phyloP scores from a whole-genome alignment of 2,888 invertebrate genomes.

The Polymixis lichenea region DNA sequence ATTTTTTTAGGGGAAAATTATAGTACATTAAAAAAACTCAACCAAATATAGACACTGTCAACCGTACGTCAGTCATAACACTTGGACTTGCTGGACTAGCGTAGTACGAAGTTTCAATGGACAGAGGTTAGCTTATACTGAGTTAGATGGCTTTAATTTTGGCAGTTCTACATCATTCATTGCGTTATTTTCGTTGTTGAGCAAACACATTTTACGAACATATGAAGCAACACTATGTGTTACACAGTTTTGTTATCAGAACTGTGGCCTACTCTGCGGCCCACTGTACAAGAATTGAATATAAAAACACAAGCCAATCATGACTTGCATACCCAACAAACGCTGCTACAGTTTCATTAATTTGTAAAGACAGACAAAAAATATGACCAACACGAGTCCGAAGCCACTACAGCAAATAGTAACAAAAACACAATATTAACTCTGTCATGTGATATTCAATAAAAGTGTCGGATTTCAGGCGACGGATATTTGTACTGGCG shows the following conservation, averaged over 20 bases:
- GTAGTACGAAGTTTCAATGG: too few species aligned
- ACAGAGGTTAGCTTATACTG: neutral
- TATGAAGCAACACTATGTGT: too few species aligned
- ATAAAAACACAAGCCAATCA: neutral
- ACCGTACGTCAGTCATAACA: neutral
- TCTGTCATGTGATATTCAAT: conserved; percentile 68
- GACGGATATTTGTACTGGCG: conserved; percentile 68
- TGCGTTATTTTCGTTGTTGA: too few species aligned
- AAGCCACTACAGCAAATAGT: conserved; percentile 23
- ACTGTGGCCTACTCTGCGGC: neutral
- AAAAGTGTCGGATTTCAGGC: conserved; percentile 65
- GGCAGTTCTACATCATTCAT: too few species aligned
- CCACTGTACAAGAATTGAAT: neutral
- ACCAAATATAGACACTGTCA: neutral
- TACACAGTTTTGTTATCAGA: too few species aligned
- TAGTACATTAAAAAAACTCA: neutral
- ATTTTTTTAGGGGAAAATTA: neutral
- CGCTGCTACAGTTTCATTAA: conserved; percentile 17
- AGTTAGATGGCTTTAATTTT: too few species aligned
- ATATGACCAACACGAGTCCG: conserved; percentile 9
- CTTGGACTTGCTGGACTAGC: neutral
- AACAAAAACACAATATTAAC: conserved; percentile 65
- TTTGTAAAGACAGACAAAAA: conserved; percentile 33
- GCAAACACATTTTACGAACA: too few species aligned
- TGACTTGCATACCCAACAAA: neutral